A percentile compares a stretch with the other conserved stretches of the same genome.
Conservation (phyloP, 2,888 invertebrate species). For the Harpalus rubripes region DNA sequence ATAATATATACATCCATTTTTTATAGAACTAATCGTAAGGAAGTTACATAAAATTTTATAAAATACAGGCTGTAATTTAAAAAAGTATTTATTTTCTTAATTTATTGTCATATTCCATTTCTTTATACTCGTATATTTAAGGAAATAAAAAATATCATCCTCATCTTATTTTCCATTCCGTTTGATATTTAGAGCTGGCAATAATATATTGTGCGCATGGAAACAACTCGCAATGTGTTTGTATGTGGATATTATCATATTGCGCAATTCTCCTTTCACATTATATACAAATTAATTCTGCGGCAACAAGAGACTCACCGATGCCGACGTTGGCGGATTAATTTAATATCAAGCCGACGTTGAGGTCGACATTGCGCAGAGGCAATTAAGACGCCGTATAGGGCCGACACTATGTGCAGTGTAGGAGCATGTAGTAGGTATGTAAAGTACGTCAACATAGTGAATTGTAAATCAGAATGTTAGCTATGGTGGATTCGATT, state of each 20-base stretch:
- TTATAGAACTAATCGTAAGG: too few relatives aligned
- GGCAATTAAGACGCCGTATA: background rate
- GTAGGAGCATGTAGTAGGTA: too few relatives aligned
- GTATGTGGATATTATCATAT: constrained; percentile 25
- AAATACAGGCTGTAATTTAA: too few relatives aligned
- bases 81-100: too few relatives aligned
- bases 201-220: background rate
- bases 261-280: constrained; percentile 31
- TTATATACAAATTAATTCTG: constrained; percentile 55
- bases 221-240: constrained; percentile 9
- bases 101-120: background rate
- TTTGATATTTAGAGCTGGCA: background rate
- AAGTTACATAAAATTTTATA: too few relatives aligned
- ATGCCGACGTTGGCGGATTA: constrained; percentile 32
- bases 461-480: too few relatives aligned
- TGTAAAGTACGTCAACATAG: background rate
- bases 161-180: background rate
- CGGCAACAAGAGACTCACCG: constrained; percentile 34
- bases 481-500: too few relatives aligned
- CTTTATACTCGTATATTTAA: background rate
- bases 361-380: constrained; percentile 7
- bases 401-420: too few relatives aligned
- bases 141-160: background rate
- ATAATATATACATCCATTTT: too few relatives aligned
- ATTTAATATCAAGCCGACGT: constrained; percentile 53